These are phyloP conservation scores for Sinocyclocheilus rhinocerous DNA, from an alignment of 2,113 vertebrate species.

Conservation along the genomic window DNA sequence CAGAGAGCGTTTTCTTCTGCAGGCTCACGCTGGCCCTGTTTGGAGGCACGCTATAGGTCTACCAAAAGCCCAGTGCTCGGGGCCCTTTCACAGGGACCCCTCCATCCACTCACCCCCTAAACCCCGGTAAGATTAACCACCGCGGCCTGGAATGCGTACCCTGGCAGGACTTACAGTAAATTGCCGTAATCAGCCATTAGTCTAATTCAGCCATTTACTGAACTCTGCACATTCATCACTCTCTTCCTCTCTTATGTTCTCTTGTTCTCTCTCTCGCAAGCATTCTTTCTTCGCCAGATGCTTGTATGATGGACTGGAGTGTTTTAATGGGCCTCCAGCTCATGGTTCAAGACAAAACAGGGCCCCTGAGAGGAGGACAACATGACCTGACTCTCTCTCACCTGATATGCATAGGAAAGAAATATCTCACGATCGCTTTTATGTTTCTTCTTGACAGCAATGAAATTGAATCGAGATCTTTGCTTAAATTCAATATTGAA, in stretches of 20 bases:
- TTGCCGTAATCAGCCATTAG: constrained; percentile 73
- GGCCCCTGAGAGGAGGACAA: constrained; percentile 11
- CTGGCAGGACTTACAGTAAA: constrained; percentile 67
- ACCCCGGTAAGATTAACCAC: constrained; percentile 56
- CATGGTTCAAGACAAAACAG: constrained; percentile 14
- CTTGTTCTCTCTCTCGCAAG: constrained; percentile 16
- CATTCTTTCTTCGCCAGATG: not conserved
- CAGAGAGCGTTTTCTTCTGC: constrained; percentile 49
- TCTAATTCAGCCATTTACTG: constrained; percentile 71
- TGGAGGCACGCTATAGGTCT: constrained; percentile 59
- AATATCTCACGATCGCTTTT: not conserved
- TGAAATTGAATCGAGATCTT: not conserved
- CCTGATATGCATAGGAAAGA: not conserved
- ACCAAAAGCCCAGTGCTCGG: constrained; percentile 39
- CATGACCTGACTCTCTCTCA: not conserved
- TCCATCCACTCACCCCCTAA: constrained; percentile 25
- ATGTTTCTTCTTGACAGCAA: constrained; percentile 13
- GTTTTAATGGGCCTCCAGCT: constrained; percentile 51
- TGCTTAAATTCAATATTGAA: not conserved
- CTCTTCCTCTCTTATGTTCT: constrained; percentile 57
- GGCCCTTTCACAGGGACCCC: not conserved
- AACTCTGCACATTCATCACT: constrained; percentile 73
- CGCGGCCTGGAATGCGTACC: constrained; percentile 62
- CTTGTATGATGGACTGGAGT: constrained; percentile 64
- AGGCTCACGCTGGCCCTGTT: constrained; percentile 59